These are phyloP conservation scores for Polydrusus pterygomalis DNA, from an alignment of 2,888 invertebrate genomes.

Conservation along the genomic window DNA sequence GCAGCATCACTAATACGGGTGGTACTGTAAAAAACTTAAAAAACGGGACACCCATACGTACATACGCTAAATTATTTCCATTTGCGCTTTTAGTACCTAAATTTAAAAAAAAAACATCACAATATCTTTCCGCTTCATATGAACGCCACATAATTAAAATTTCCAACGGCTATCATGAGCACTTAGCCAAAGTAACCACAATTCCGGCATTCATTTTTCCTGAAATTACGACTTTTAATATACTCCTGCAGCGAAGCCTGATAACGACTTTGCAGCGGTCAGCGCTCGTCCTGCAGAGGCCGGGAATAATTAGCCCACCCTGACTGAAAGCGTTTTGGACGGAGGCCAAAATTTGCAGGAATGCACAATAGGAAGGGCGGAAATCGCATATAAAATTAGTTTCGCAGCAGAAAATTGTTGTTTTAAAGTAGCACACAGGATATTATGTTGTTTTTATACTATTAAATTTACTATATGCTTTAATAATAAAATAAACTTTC, in stretches of 20 bases:
- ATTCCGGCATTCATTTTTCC: constrained; percentile 7
- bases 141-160: constrained; percentile 8
- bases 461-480: no score
- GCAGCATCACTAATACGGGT: no score
- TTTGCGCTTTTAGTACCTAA: no score
- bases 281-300: constrained; percentile 18
- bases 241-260: constrained; percentile 2
- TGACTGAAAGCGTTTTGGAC: constrained; percentile 12
- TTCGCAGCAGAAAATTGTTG: background rate
- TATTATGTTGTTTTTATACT: no score
- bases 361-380: background rate
- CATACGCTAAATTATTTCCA: no score
- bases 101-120: no score
- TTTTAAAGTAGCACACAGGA: background rate
- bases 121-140: constrained; percentile 9
- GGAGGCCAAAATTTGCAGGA: constrained; percentile 14
- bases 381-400: background rate
- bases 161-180: background rate
- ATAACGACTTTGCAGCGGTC: constrained; percentile 30
- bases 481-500: no score
- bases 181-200: constrained; percentile 19
- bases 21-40: no score
- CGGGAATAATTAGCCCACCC: constrained; percentile 26
- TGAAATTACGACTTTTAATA: constrained; percentile 29
- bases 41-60: no score